A percentile compares a stretch with the other conserved stretches of the same genome.
These are phyloP conservation scores for Myrmecobius fasciatus DNA, from an alignment of 2,113 vertebrate genomes.

Conservation along the genomic window DNA sequence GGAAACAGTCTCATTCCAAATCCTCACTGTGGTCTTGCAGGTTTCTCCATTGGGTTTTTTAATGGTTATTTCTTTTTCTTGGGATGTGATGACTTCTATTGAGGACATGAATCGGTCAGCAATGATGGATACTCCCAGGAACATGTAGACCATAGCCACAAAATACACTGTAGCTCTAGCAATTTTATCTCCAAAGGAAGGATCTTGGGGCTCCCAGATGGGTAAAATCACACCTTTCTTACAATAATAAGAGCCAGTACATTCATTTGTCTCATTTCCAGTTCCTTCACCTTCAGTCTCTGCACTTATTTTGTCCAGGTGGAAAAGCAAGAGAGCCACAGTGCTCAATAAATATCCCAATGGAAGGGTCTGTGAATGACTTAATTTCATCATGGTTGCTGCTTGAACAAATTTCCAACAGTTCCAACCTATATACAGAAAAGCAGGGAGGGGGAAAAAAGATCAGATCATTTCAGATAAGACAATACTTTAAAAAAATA, in stretches of 20 bases:
- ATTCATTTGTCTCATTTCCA: conserved; percentile 81
- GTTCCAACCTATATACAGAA: conserved; percentile 77
- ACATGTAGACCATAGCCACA: conserved; percentile 95
- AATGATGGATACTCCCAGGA: conserved; percentile 97
- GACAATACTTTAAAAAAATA: background rate
- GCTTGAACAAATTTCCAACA: conserved; percentile 43
- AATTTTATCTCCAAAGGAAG: conserved; percentile 91
- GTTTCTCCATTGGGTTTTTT: conserved; percentile 95
- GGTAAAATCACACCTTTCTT: conserved; percentile 94
- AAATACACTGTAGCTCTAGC: conserved; percentile 97
- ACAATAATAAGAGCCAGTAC: conserved; percentile 88
- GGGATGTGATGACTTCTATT: conserved; percentile 98
- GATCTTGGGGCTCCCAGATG: conserved; percentile 92
- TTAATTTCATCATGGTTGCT: conserved; percentile 83
- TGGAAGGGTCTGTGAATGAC: conserved; percentile 58
- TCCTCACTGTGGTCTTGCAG: conserved; percentile 92
- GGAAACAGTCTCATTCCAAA: conserved; percentile 99
- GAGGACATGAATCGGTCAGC: conserved; percentile 99
- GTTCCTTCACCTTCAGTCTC: conserved; percentile 71
- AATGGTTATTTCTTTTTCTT: conserved; percentile 95
- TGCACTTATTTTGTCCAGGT: conserved; percentile 66
- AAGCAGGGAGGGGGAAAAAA: conserved; percentile 53
- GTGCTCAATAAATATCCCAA: conserved; percentile 81
- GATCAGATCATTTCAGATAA: conserved; percentile 58
- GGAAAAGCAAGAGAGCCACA: conserved; percentile 80